These are phyloP conservation scores for Drosophila oshimai DNA, from an alignment of 1,140 invertebrate species.

Conservation along the genomic window DNA sequence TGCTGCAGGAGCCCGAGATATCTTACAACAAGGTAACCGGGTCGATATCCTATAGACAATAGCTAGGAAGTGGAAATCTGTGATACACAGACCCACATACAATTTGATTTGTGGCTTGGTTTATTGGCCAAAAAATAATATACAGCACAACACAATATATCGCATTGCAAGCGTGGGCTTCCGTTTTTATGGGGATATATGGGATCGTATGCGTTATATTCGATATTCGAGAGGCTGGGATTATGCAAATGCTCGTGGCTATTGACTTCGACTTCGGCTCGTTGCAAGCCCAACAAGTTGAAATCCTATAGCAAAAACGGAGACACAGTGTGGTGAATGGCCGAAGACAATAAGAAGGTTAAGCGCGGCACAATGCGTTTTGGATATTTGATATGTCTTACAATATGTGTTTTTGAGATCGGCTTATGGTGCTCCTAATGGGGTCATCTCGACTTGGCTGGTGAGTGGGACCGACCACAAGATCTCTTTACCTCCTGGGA, in stretches of 20 bases:
- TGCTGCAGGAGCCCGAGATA: constrained; percentile 27
- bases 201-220: too few species aligned
- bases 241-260: constrained; percentile 32
- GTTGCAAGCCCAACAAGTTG: constrained; percentile 39
- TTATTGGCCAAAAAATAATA: neutral
- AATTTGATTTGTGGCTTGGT: constrained; percentile 23
- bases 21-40: constrained; percentile 59
- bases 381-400: constrained; percentile 36
- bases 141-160: too few species aligned
- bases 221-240: constrained; percentile 27
- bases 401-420: constrained; percentile 28
- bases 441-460: constrained; percentile 9
- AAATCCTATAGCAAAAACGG: constrained; percentile 17
- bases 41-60: constrained; percentile 77
- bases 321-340: constrained; percentile 57
- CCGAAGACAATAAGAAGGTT: constrained; percentile 68
- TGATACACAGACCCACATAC: constrained; percentile 57
- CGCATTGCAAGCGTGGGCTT: constrained; percentile 7
- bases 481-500: constrained; percentile 7
- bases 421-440: constrained; percentile 30
- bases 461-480: constrained; percentile 26
- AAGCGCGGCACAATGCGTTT: constrained; percentile 44
- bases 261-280: constrained; percentile 13
- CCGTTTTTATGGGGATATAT: constrained; percentile 27
- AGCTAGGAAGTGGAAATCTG: constrained; percentile 64